Evolutionary conservation across 2,888 invertebrate species (phyloP), one percentile per base, ranked within the genome.

Genomic region (Empis livida): DNA sequence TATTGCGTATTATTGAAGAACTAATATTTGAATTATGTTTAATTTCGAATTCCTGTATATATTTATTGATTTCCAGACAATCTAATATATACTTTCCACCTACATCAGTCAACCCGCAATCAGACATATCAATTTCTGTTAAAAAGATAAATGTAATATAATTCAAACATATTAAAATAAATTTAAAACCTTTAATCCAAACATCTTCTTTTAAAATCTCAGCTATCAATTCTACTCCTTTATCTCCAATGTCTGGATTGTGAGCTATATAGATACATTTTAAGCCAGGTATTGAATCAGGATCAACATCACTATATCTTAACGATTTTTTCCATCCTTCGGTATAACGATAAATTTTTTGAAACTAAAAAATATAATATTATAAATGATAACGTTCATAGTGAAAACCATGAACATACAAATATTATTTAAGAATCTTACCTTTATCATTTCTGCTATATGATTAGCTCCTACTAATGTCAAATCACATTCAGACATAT

Each of bases 281-380:
- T 16, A 88, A 65, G 0, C 88, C 88, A 1, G 80, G 75, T 78
- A 86, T 84, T 1, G 76, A 67, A 50, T 80, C 80, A n/a, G 82
- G 66, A 55, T 85, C 78, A 0, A 87, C 84, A 42, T 80, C 72
- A 14, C 82, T 76, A 61, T 86, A 87, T n/a, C 88, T 75, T 46
- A 89, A 63, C 9, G 86, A 85, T 55, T 82, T 80, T 52, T 83
- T 80, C 88, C 88, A 89, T 51, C 83, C 82, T 60, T 88, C 85
- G 54, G 84, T 82, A 61, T 82, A 86, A 46, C 87, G 76, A 48
- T 78, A 73, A 47, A 82, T 74, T 60, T 82, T 82, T 61, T 83
- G 83, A 55, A 76, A 76, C 71, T 79, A 67, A 4, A 67, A n/a
- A n/a, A 10, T 15, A 20, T 27, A 15, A 45, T 15, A 10, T 15